Evolutionary conservation across 2,797 vertebrate genomes (phyloP).

Genomic region (Etheostoma perlongum): DNA sequence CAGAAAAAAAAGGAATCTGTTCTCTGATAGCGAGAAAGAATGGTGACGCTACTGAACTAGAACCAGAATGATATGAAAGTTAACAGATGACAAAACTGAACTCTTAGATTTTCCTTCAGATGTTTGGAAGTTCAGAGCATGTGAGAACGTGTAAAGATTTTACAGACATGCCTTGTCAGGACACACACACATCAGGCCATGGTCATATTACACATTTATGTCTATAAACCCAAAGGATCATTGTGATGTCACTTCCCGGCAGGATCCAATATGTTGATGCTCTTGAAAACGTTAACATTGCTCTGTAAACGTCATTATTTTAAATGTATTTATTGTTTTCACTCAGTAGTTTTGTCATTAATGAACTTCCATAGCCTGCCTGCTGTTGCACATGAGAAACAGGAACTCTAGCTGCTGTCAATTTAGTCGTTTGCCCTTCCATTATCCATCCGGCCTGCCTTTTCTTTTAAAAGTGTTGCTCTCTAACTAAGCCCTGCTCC

Average conservation of each 20-base stretch:
- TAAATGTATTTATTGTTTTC: not conserved
- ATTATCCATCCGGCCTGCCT: not conserved
- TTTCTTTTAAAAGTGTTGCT: too few relatives aligned
- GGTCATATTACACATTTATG: not conserved
- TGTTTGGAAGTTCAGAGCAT: not conserved
- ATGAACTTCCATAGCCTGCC: not conserved
- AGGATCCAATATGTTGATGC: not conserved
- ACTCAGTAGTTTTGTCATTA: not conserved
- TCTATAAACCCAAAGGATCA: not conserved
- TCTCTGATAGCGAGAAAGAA: conserved; percentile 11
- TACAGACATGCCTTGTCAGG: not conserved
- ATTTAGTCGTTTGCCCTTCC: not conserved
- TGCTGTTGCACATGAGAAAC: not conserved
- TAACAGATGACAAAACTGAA: not conserved
- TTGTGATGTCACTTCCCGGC: not conserved
- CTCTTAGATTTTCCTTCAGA: not conserved
- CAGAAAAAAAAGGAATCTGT: conserved; percentile 21
- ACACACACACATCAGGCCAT: not conserved
- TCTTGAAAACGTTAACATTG: not conserved
- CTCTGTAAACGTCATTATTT: not conserved
- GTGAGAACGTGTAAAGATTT: not conserved
- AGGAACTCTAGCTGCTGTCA: not conserved
- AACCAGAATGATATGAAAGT: not conserved
- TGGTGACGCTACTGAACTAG: not conserved
- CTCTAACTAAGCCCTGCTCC: too few relatives aligned